Evolutionary conservation across 1,140 invertebrate genomes (phyloP).

Genomic region (Kradibia gibbosae): DNA sequence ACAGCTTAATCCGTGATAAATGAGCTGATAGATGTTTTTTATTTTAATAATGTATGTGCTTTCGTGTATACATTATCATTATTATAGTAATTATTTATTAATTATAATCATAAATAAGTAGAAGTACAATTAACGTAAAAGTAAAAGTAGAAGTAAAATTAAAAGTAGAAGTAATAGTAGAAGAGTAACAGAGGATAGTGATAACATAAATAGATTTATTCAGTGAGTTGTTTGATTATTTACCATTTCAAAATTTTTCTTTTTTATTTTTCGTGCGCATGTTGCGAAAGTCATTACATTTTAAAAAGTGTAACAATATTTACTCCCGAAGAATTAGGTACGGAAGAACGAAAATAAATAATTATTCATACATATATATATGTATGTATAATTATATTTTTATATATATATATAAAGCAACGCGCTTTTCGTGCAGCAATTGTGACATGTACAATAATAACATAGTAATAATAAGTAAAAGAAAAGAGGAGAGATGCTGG

Average conservation of each 20-base stretch:
- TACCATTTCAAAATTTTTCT: constrained; percentile 18
- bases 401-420: constrained; percentile 26
- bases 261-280: constrained; percentile 18
- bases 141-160: constrained; percentile 8
- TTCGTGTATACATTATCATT: constrained; percentile 25
- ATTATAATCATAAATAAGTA: background rate
- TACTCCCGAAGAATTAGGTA: constrained; percentile 4
- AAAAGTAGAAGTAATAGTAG: background rate
- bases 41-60: constrained; percentile 31
- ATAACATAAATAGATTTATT: constrained; percentile 23
- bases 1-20: constrained; percentile 40
- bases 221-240: constrained; percentile 5
- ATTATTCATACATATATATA: constrained; percentile 15
- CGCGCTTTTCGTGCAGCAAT: constrained; percentile 27
- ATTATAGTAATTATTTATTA: constrained; percentile 13
- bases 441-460: constrained; percentile 36
- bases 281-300: constrained; percentile 26
- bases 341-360: constrained; percentile 20
- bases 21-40: constrained; percentile 43
- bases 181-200: constrained; percentile 1
- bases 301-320: constrained; percentile 31
- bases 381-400: background rate
- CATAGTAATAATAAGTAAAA: constrained; percentile 26
- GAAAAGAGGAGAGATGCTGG: constrained; percentile 11
- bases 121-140: background rate